phyloP scores from a whole-genome alignment of 2,113 vertebrate genomes.

The Todiramphus chloris region DNA sequence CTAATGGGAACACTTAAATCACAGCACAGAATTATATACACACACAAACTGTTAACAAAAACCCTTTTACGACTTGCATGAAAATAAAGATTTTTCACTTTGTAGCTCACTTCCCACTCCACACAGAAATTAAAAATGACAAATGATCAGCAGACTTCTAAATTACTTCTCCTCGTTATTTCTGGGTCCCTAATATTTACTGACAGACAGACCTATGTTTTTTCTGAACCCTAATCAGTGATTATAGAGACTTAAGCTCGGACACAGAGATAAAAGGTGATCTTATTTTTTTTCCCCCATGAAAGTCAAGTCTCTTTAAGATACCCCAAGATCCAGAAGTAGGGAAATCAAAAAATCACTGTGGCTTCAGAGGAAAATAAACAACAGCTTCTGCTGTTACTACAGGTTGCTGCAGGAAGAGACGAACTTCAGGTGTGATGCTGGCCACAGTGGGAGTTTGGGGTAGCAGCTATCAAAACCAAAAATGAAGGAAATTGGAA shows the following conservation, averaged over 20 bases:
- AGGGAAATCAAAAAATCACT: not conserved
- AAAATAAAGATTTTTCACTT: slow-evolving; percentile 55
- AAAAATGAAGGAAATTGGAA: not conserved
- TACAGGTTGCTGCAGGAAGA: not conserved
- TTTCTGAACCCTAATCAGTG: not conserved
- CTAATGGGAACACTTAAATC: slow-evolving; percentile 72
- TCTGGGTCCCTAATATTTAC: not conserved
- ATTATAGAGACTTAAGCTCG: not conserved
- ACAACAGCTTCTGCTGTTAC: not conserved
- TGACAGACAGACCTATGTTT: not conserved
- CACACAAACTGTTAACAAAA: slow-evolving; percentile 57
- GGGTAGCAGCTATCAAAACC: not conserved
- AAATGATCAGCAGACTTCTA: slow-evolving; percentile 16
- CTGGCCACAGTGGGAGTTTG: not conserved
- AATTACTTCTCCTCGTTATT: not conserved
- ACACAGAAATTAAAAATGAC: slow-evolving; percentile 21
- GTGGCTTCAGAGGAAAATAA: not conserved
- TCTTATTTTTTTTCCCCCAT: accelerated
- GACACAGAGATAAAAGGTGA: not conserved
- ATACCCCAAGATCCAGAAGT: not conserved
- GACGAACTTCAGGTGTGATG: not conserved
- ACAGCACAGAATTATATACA: slow-evolving; percentile 22
- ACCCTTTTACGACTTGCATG: not conserved
- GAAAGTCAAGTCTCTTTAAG: not conserved
- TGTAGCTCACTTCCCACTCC: not conserved